Evolutionary conservation across 2,888 invertebrate genomes (phyloP).

Genomic region (Conchocele bisecta): DNA sequence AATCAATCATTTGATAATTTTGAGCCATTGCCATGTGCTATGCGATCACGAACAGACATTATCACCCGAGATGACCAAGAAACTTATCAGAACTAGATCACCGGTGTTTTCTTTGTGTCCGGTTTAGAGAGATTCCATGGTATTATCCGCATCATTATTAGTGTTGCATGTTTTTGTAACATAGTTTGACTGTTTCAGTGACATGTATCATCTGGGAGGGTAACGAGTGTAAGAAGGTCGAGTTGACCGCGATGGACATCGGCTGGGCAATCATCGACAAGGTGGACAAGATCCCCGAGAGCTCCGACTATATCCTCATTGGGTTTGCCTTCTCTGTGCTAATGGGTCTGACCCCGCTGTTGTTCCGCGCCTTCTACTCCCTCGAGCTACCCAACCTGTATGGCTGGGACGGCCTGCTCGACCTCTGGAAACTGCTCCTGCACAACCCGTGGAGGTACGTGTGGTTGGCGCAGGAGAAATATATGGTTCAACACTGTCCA

Average conservation of each 20-base stretch:
- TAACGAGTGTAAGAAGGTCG: constrained; percentile 94
- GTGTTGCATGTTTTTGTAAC: background rate
- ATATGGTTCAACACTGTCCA: no score
- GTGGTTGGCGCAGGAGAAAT: no score
- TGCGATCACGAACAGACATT: no score
- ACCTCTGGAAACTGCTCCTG: constrained; percentile 31
- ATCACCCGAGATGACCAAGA: no score
- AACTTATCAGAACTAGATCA: no score
- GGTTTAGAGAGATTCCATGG: no score
- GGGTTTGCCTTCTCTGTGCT: constrained; percentile 81
- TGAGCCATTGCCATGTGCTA: no score
- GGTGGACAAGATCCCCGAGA: constrained; percentile 92
- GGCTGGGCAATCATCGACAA: constrained; percentile 96
- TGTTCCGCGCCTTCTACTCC: constrained; percentile 74
- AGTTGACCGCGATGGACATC: constrained; percentile 96
- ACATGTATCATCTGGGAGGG: constrained; percentile 98
- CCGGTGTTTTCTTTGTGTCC: no score
- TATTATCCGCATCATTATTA: no score
- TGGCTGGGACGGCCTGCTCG: constrained; percentile 49
- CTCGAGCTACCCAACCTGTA: constrained; percentile 61
- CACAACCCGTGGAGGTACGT: constrained; percentile 68
- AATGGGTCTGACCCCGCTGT: constrained; percentile 74
- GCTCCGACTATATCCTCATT: constrained; percentile 90
- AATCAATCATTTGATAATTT: no score
- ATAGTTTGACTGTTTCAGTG: constrained; percentile 85